phyloP scores from a whole-genome alignment of 1,140 invertebrate genomes.

The Eufriesea mexicana region DNA sequence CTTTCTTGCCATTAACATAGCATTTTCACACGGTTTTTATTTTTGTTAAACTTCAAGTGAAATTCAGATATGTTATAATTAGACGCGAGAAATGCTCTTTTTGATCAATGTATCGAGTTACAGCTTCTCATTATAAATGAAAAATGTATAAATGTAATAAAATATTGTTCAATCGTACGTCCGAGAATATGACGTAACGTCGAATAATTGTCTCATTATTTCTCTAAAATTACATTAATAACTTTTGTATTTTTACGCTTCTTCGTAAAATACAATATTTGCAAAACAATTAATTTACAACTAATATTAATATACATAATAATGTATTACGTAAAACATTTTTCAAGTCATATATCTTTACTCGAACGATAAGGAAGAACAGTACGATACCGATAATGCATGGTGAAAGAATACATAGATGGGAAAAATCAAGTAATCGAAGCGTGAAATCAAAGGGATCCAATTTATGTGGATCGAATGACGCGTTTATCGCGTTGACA shows the following conservation, averaged over 20 bases:
- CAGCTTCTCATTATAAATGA: neutral
- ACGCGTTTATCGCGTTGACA: neutral
- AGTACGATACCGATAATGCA: neutral
- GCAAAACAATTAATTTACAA: too few species aligned
- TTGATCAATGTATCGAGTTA: neutral
- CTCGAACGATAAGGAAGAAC: neutral
- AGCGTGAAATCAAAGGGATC: constrained; percentile 19
- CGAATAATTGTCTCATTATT: too few species aligned
- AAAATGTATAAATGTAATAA: neutral
- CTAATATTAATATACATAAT: too few species aligned
- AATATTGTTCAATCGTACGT: neutral
- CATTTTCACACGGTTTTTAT: neutral
- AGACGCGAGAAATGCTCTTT: neutral
- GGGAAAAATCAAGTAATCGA: neutral
- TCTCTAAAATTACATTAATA: too few species aligned
- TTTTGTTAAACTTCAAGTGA: neutral
- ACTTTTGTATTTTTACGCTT: too few species aligned
- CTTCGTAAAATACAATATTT: too few species aligned
- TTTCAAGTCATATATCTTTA: neutral
- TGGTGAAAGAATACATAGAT: neutral
- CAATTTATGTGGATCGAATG: constrained; percentile 2
- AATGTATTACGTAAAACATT: neutral
- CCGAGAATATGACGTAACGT: neutral
- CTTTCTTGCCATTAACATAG: neutral
- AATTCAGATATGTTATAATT: neutral